Percentiles rank a stretch among this genome's conserved stretches.
phyloP scores from a whole-genome alignment of 2,888 invertebrate species.

The Lysandra coridon region DNA sequence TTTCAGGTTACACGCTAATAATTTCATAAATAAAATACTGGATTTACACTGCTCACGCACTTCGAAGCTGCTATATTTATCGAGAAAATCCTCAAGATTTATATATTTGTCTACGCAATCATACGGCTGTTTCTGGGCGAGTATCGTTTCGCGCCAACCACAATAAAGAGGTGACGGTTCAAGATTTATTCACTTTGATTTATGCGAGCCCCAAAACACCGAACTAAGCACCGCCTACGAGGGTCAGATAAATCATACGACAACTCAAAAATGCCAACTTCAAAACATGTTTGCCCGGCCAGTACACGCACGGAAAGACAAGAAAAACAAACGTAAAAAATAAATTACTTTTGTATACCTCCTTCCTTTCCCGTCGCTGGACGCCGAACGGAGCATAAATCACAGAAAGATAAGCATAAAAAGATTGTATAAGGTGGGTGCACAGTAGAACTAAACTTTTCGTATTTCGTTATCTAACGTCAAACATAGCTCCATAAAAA shows the following conservation, averaged over 20 bases:
- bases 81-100: conserved; percentile 32
- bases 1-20: neutral
- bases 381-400: conserved; percentile 78
- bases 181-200: conserved; percentile 59
- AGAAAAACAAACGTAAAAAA: conserved; percentile 80
- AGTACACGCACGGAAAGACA: conserved; percentile 77
- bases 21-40: neutral
- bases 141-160: conserved; percentile 41
- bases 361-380: conserved; percentile 79
- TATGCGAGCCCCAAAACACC: conserved; percentile 73
- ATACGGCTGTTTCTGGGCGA: conserved; percentile 37
- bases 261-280: conserved; percentile 80
- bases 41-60: neutral
- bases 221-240: conserved; percentile 78
- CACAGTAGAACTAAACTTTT: conserved; percentile 78
- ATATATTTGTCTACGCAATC: conserved; percentile 30
- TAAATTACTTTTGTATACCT: conserved; percentile 80
- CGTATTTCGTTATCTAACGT: conserved; percentile 76
- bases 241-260: conserved; percentile 74
- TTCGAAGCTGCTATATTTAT: conserved; percentile 7
- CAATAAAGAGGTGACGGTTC: conserved; percentile 46
- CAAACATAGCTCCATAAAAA: conserved; percentile 63
- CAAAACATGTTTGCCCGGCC: conserved; percentile 76
- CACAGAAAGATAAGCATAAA: conserved; percentile 81
- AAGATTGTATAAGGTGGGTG: conserved; percentile 79